Evolutionary conservation across 2,888 invertebrate species (phyloP).

Genomic region (Brassicogethes aeneus): DNA sequence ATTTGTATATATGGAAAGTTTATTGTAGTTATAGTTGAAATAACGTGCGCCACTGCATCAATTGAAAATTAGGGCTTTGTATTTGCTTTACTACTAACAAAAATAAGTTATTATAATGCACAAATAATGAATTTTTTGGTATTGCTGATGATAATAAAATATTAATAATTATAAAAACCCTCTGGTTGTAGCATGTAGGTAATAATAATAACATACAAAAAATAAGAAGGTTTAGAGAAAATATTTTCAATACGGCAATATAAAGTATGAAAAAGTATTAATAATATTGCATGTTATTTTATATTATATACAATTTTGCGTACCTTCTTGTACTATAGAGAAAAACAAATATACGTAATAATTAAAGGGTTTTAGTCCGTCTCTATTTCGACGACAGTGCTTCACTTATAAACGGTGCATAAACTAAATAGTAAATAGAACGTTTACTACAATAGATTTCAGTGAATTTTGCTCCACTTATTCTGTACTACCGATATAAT

Average conservation of each 20-base stretch:
- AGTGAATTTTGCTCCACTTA: conserved; percentile 2
- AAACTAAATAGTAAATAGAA: conserved; percentile 7
- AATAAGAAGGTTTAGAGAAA: conserved; percentile 23
- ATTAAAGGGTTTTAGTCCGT: conserved; percentile 28
- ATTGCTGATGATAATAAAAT: neutral
- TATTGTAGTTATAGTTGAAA: conserved; percentile 14
- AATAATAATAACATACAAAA: conserved; percentile 17
- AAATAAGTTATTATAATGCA: neutral
- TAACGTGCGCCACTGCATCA: conserved; percentile 8
- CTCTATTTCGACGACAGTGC: conserved; percentile 28
- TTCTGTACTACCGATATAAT: neutral
- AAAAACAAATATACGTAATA: conserved; percentile 9
- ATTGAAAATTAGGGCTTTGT: conserved; percentile 6
- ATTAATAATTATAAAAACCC: conserved; percentile 20
- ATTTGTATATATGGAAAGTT: conserved; percentile 35
- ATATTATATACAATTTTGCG: conserved; percentile 26
- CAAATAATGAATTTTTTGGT: neutral
- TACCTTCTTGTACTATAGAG: conserved; percentile 21
- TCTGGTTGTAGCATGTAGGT: conserved; percentile 30
- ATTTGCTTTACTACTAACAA: neutral
- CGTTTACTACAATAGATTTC: neutral
- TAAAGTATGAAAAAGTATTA: conserved; percentile 25
- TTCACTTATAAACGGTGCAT: conserved; percentile 25
- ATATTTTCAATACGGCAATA: conserved; percentile 32
- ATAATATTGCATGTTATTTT: conserved; percentile 31